Evolutionary conservation across 2,888 invertebrate species (phyloP).

Genomic region (Drosophila histrio): DNA sequence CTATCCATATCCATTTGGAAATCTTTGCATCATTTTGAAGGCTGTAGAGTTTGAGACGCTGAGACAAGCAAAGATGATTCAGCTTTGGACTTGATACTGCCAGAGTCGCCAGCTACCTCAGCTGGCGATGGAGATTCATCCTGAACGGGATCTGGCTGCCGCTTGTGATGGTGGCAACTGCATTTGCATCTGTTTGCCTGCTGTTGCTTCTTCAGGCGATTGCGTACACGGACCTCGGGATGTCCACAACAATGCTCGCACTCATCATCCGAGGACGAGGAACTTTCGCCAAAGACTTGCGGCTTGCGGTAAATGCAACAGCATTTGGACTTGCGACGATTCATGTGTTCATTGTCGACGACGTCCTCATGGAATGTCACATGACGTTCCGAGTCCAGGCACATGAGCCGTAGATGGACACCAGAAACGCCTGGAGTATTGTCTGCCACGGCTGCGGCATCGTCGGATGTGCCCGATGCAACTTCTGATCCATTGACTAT

Average conservation of each 20-base stretch:
- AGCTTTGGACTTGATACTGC: not conserved
- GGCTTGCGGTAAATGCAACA: slow-evolving; percentile 66
- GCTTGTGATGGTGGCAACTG: not conserved
- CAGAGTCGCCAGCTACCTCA: slow-evolving; percentile 21
- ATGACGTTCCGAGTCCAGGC: slow-evolving; percentile 9
- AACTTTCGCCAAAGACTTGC: slow-evolving; percentile 57
- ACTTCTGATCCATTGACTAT: not conserved
- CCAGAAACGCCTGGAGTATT: slow-evolving; percentile 23
- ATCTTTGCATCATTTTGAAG: not conserved
- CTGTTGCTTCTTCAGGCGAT: slow-evolving; percentile 47
- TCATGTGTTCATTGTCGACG: slow-evolving; percentile 62
- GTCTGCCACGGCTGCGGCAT: not conserved
- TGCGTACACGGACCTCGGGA: slow-evolving; percentile 56
- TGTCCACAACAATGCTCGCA: slow-evolving; percentile 68
- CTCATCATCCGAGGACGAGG: slow-evolving; percentile 71
- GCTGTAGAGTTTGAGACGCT: slow-evolving; percentile 12
- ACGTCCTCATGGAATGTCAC: slow-evolving; percentile 56
- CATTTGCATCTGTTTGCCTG: not conserved
- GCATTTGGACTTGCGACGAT: slow-evolving; percentile 65
- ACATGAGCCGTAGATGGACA: slow-evolving; percentile 39
- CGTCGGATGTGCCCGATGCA: not conserved
- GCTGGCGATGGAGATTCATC: not conserved
- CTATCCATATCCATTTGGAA: not conserved
- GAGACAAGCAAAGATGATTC: not conserved
- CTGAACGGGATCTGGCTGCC: not conserved